phyloP scores from a whole-genome alignment of 2,888 invertebrate genomes.

The Glomeris marginata region DNA sequence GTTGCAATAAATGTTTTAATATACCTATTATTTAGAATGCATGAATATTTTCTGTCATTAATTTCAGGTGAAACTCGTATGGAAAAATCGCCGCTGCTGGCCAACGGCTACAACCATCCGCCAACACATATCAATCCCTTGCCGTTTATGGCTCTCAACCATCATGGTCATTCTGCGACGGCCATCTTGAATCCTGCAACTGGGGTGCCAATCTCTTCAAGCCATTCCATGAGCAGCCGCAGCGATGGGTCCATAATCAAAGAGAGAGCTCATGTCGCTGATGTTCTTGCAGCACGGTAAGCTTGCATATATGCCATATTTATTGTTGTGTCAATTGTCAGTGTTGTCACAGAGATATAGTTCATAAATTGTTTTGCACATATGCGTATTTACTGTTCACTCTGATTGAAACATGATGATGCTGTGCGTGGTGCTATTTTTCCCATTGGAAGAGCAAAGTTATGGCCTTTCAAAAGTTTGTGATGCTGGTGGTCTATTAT shows the following conservation, averaged over 20 bases:
- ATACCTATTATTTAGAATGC: too few species aligned
- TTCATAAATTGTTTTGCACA: neutral
- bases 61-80: constrained; percentile 18
- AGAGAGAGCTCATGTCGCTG: constrained; percentile 61
- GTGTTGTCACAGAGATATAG: neutral
- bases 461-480: too few species aligned
- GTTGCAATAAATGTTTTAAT: too few species aligned
- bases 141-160: constrained; percentile 85
- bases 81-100: constrained; percentile 81
- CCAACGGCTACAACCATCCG: constrained; percentile 87
- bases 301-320: constrained; percentile 4
- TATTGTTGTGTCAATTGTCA: constrained; percentile 4
- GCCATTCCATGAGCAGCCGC: constrained; percentile 51
- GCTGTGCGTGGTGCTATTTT: too few species aligned
- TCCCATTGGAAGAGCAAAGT: too few species aligned
- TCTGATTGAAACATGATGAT: neutral
- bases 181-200: constrained; percentile 72
- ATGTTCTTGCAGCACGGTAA: constrained; percentile 67
- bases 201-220: constrained; percentile 52
- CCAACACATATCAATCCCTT: constrained; percentile 81
- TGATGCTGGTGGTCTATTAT: too few species aligned
- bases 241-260: constrained; percentile 72
- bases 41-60: too few species aligned
- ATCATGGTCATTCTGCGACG: constrained; percentile 35
- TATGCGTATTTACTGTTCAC: neutral